Conservation (phyloP, 2,113 vertebrate genomes). For the Ceyx cyanopectus region DNA sequence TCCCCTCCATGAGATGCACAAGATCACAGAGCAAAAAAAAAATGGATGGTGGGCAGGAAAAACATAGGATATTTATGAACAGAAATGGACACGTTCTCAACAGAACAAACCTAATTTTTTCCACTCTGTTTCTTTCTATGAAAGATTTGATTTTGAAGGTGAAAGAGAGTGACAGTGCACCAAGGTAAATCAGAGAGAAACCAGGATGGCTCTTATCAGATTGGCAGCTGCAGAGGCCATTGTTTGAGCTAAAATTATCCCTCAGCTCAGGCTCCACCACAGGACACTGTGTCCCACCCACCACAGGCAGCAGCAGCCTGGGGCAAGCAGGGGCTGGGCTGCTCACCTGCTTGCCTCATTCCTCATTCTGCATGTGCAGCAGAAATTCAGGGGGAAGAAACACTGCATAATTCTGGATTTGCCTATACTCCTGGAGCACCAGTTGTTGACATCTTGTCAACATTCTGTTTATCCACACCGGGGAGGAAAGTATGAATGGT, state of each 20-base stretch:
- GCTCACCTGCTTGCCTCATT: neutral
- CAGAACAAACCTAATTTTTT: neutral
- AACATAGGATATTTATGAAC: constrained; percentile 1
- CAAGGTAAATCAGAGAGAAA: constrained; percentile 32
- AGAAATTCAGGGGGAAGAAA: neutral
- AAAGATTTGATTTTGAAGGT: neutral
- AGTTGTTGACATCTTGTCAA: neutral
- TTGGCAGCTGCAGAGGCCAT: constrained; percentile 28
- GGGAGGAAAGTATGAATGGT: neutral
- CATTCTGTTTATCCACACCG: neutral
- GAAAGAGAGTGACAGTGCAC: constrained; percentile 5
- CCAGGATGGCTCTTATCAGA: constrained; percentile 58
- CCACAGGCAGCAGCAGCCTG: neutral
- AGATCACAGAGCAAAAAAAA: neutral
- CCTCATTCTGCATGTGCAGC: neutral
- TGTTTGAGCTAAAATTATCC: constrained; percentile 61
- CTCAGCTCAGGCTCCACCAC: neutral
- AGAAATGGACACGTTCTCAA: constrained; percentile 44
- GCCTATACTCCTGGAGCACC: neutral
- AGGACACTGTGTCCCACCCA: neutral
- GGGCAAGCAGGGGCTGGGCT: neutral
- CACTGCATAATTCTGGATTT: neutral
- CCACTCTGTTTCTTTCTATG: constrained; percentile 31
- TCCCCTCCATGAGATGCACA: neutral
- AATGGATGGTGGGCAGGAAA: neutral